Conservation (phyloP, 1,140 invertebrate species). For the Armadillidium nasatum region DNA sequence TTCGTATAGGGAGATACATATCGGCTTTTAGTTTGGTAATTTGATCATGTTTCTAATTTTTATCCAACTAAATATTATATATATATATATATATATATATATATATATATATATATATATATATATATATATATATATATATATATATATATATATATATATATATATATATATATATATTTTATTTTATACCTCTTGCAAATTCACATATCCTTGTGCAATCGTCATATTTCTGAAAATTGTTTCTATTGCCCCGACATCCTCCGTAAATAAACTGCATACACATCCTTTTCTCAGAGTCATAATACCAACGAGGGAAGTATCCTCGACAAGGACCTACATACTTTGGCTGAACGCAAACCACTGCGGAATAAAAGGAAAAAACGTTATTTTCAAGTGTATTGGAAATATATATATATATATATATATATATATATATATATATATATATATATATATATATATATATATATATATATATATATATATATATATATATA, state of each 20-base stretch:
- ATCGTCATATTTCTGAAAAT: conserved; percentile 72
- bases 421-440: conserved; percentile 32
- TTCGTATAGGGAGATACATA: no score
- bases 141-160: no score
- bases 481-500: conserved; percentile 21
- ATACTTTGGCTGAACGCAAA: conserved; percentile 34
- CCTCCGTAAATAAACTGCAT: conserved; percentile 57
- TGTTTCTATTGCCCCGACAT: conserved; percentile 76
- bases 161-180: no score
- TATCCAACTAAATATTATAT: no score
- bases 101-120: no score
- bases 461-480: conserved; percentile 32
- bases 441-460: conserved; percentile 24
- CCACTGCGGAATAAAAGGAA: conserved; percentile 31
- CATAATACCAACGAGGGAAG: conserved; percentile 53
- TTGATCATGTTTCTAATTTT: no score
- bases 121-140: no score
- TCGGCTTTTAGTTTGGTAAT: no score
- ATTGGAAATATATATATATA: conserved; percentile 4
- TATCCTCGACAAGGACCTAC: conserved; percentile 48
- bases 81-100: no score
- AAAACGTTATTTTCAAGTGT: not conserved
- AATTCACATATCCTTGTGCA: conserved; percentile 66
- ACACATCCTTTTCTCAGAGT: conserved; percentile 51
- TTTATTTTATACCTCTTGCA: conserved; percentile 46